A percentile compares a stretch with the other conserved stretches of the same genome.
phyloP scores from a whole-genome alignment of 2,888 invertebrate genomes.

The Brachyopa scutellaris region DNA sequence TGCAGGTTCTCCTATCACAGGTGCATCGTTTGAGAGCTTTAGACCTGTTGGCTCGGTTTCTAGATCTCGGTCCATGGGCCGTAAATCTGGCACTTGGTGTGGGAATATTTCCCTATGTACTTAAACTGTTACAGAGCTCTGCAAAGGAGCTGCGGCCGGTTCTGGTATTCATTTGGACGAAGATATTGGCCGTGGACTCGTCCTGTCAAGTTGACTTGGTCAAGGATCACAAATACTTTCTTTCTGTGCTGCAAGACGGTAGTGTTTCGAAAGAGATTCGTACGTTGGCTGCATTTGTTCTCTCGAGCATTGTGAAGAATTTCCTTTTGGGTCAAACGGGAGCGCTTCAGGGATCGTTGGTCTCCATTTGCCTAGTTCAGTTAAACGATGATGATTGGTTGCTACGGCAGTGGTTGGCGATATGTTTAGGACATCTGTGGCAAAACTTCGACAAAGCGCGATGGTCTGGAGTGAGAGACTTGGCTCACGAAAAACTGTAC shows the following conservation, averaged over 20 bases:
- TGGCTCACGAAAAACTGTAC: constrained; percentile 97
- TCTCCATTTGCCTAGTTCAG: constrained; percentile 96
- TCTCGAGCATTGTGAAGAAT: constrained; percentile 96
- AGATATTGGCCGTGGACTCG: constrained; percentile 98
- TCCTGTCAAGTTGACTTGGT: constrained; percentile 97
- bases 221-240: constrained; percentile 97
- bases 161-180: constrained; percentile 99
- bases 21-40: constrained; percentile 95
- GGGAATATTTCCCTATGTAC: constrained; percentile 99
- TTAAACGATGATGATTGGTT: constrained; percentile 87
- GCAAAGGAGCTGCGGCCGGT: constrained; percentile 95
- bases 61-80: constrained; percentile 98
- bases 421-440: constrained; percentile 96
- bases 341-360: constrained; percentile 93
- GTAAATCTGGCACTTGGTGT: constrained; percentile 97
- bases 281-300: constrained; percentile 96
- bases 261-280: constrained; percentile 92
- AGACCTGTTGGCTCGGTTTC: constrained; percentile 95
- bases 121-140: constrained; percentile 97
- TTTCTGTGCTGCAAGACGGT: constrained; percentile 94
- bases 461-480: constrained; percentile 97
- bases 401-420: constrained; percentile 93
- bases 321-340: constrained; percentile 95
- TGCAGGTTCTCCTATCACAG: constrained; percentile 91
- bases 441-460: constrained; percentile 92